Evolutionary conservation across 1,140 invertebrate species (phyloP).

Genomic region (Drosophila arizonae): DNA sequence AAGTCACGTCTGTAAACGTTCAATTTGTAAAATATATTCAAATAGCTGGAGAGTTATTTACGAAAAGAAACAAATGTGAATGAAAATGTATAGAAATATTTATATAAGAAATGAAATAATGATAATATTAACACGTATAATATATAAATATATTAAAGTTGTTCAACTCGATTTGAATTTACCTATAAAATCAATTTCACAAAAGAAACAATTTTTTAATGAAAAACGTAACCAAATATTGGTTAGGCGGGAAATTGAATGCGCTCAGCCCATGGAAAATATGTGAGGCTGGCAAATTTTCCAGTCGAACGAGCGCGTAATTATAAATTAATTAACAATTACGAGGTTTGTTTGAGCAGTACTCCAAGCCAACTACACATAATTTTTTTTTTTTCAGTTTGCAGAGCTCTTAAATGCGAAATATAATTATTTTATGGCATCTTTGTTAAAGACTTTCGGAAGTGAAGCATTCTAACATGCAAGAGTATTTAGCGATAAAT

Average conservation of each 20-base stretch:
- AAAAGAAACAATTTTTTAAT: too few relatives aligned
- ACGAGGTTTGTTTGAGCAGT: conserved; percentile 1
- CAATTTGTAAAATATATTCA: background rate
- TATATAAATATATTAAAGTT: too few relatives aligned
- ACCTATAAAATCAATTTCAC: too few relatives aligned
- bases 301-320: background rate
- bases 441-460: too few relatives aligned
- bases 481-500: background rate
- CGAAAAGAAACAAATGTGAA: background rate
- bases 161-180: too few relatives aligned
- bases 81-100: background rate
- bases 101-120: too few relatives aligned
- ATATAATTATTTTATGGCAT: too few relatives aligned
- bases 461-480: background rate
- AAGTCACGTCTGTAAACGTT: background rate
- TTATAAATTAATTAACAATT: conserved; percentile 5
- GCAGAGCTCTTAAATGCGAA: background rate
- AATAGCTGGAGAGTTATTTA: background rate
- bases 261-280: background rate
- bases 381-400: background rate
- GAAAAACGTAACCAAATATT: too few relatives aligned
- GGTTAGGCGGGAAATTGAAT: background rate
- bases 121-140: too few relatives aligned
- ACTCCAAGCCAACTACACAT: background rate
- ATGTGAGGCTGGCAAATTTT: background rate